These are phyloP conservation scores for Fistularia commersonii DNA, from an alignment of 2,797 vertebrate species.

Conservation along the genomic window DNA sequence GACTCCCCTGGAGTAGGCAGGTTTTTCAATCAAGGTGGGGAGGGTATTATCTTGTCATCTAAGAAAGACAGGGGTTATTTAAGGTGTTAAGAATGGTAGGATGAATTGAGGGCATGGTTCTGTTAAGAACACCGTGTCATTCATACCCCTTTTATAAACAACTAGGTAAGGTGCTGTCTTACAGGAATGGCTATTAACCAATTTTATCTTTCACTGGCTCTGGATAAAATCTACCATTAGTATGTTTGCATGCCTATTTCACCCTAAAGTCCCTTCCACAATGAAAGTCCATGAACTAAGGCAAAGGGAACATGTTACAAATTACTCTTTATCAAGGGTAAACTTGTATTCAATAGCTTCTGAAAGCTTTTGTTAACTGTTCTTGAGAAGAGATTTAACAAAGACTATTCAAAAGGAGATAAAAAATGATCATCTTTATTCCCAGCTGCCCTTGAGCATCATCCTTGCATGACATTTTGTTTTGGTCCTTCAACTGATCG, in stretches of 20 bases:
- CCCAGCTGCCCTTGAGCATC: too few relatives aligned
- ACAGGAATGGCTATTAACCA: conserved; percentile 11
- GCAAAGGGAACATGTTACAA: too few relatives aligned
- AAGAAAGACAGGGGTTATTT: conserved; percentile 58
- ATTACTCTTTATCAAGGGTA: too few relatives aligned
- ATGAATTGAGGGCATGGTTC: conserved; percentile 17
- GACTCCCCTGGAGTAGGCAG: conserved; percentile 35
- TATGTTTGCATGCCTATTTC: too few relatives aligned
- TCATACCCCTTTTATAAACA: conserved; percentile 34
- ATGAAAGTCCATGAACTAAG: background rate
- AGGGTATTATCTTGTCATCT: conserved; percentile 60
- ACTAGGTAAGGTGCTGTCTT: conserved; percentile 1
- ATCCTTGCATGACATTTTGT: too few relatives aligned
- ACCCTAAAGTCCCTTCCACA: background rate
- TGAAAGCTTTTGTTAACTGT: too few relatives aligned
- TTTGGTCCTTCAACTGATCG: too few relatives aligned
- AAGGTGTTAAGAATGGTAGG: conserved; percentile 38
- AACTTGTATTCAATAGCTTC: too few relatives aligned
- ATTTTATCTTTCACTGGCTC: conserved; percentile 28
- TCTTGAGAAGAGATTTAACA: too few relatives aligned
- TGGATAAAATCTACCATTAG: conserved; percentile 3
- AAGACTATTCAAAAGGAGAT: too few relatives aligned
- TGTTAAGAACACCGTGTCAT: conserved; percentile 12
- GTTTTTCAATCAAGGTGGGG: conserved; percentile 38
- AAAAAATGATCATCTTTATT: too few relatives aligned